These are phyloP conservation scores for Luffia ferchaultella DNA, from an alignment of 2,888 invertebrate species.

Conservation along the genomic window DNA sequence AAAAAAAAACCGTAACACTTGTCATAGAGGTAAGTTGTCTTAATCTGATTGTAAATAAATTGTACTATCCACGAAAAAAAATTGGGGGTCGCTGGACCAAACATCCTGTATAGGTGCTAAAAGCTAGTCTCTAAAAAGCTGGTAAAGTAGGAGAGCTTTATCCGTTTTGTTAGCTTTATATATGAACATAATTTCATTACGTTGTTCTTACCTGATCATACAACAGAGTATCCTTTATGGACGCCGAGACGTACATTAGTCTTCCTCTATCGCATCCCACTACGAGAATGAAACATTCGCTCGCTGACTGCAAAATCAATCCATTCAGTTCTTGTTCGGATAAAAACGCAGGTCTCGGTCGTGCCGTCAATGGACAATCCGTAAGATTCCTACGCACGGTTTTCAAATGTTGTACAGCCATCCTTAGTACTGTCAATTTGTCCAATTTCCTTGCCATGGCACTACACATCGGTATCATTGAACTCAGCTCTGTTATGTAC, in stretches of 20 bases:
- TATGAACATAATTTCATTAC: too few relatives aligned
- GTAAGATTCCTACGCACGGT: slow-evolving; percentile 59
- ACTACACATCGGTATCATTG: slow-evolving; percentile 93
- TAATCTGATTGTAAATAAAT: too few relatives aligned
- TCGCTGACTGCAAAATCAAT: slow-evolving; percentile 82
- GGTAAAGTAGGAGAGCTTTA: too few relatives aligned
- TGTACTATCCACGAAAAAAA: too few relatives aligned
- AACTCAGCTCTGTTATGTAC: slow-evolving; percentile 88
- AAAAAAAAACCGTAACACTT: too few relatives aligned
- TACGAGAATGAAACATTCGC: slow-evolving; percentile 90
- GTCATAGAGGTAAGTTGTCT: too few relatives aligned
- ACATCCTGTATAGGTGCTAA: too few relatives aligned
- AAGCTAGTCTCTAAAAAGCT: too few relatives aligned
- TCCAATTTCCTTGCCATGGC: slow-evolving; percentile 93
- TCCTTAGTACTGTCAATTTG: slow-evolving; percentile 87
- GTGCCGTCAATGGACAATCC: slow-evolving; percentile 74
- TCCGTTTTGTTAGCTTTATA: too few relatives aligned
- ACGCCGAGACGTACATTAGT: slow-evolving; percentile 89
- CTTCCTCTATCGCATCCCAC: slow-evolving; percentile 93
- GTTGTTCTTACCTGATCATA: slow-evolving; percentile 80
- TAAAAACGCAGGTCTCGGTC: slow-evolving; percentile 81
- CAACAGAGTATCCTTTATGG: slow-evolving; percentile 82
- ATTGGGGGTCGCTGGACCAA: too few relatives aligned
- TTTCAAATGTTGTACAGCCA: slow-evolving; percentile 94
- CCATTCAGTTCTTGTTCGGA: slow-evolving; percentile 88